Conservation (phyloP, 2,888 invertebrate species). For the Dugesia japonica region DNA sequence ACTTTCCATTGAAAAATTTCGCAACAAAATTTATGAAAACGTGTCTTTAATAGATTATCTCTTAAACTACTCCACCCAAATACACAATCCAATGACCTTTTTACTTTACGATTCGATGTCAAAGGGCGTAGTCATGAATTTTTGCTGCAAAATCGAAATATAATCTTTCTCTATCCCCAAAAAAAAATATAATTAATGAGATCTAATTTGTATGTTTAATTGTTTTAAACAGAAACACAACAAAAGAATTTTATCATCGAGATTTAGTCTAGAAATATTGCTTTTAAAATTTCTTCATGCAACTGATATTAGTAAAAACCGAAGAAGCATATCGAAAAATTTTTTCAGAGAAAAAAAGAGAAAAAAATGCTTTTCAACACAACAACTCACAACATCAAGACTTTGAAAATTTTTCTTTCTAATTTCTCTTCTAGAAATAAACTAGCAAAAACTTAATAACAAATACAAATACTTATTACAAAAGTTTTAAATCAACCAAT, state of each 20-base stretch:
- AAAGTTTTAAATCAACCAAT: not conserved
- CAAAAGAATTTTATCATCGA: conserved; percentile 7
- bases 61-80: not conserved
- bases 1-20: too few species aligned
- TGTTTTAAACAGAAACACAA: too few species aligned
- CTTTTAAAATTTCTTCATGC: too few species aligned
- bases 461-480: conserved; percentile 3
- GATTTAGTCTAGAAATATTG: too few species aligned
- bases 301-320: not conserved
- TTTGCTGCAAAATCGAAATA: not conserved
- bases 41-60: not conserved
- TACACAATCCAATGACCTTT: conserved; percentile 7
- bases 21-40: not conserved
- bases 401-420: conserved; percentile 1
- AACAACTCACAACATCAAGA: not conserved
- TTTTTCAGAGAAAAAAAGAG: not conserved
- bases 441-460: not conserved
- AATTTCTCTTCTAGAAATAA: not conserved
- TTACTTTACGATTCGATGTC: not conserved
- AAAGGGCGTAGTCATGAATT: conserved; percentile 3
- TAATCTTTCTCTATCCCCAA: conserved; percentile 3
- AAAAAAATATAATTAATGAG: too few species aligned
- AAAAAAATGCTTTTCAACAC: not conserved
- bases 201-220: too few species aligned
- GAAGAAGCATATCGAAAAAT: not conserved